These are phyloP conservation scores for Micrasema minimum DNA, from an alignment of 1,140 invertebrate species.

Conservation along the genomic window DNA sequence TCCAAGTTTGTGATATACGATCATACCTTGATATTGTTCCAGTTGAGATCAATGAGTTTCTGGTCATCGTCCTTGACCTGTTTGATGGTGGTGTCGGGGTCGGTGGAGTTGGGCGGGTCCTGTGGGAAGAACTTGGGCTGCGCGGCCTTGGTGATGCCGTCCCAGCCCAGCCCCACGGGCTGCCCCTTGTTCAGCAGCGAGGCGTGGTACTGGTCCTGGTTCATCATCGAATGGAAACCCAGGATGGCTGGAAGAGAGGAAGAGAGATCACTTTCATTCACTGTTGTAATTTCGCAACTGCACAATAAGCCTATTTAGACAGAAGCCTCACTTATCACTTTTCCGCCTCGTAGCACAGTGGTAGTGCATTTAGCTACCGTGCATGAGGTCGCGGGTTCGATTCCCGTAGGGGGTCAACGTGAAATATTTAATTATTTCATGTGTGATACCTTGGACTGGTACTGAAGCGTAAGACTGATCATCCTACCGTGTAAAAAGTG, in stretches of 20 bases:
- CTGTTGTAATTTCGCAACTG: not conserved
- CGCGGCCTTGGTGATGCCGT: conserved; percentile 94
- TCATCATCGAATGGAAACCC: conserved; percentile 99
- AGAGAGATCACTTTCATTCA: not conserved
- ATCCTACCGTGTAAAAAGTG: too few relatives aligned
- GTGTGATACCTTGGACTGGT: too few relatives aligned
- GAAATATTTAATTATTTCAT: too few relatives aligned
- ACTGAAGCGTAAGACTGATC: too few relatives aligned
- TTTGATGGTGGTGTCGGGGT: conserved; percentile 90
- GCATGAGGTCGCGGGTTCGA: too few relatives aligned
- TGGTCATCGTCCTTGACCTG: conserved; percentile 90
- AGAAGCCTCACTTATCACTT: too few relatives aligned
- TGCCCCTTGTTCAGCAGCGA: conserved; percentile 92
- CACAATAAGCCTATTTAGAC: not conserved
- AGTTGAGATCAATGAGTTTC: conserved; percentile 89
- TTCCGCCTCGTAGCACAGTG: too few relatives aligned
- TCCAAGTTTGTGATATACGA: too few relatives aligned
- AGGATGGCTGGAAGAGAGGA: conserved; percentile 91
- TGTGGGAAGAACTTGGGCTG: conserved; percentile 89
- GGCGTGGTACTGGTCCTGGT: conserved; percentile 99
- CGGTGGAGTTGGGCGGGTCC: conserved; percentile 94
- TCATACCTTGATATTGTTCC: conserved; percentile 95
- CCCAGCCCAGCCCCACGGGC: conserved; percentile 87
- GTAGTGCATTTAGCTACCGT: too few relatives aligned
- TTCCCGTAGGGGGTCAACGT: too few relatives aligned